Evolutionary conservation across 2,888 invertebrate species (phyloP).

Genomic region (Leptinotarsa haldemani): DNA sequence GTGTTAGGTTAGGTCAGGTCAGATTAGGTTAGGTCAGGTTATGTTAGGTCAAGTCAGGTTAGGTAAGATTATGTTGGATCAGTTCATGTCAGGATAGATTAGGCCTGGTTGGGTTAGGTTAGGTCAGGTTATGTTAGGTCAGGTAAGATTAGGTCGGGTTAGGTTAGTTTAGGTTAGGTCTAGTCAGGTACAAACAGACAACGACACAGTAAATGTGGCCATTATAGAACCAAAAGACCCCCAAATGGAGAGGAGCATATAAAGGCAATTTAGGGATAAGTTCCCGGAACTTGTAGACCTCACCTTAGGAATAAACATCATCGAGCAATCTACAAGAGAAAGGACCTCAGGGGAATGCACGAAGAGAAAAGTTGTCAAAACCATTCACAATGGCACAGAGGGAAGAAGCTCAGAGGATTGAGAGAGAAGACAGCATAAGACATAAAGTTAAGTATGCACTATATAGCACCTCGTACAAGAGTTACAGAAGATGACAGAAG

Average conservation of each 20-base stretch:
- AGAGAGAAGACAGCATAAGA: background rate
- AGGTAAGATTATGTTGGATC: too few species aligned
- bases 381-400: background rate
- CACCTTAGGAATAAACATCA: background rate
- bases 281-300: background rate
- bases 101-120: too few species aligned
- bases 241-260: background rate
- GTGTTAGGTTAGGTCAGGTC: too few species aligned
- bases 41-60: too few species aligned
- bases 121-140: too few species aligned
- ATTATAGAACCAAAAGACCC: background rate
- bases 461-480: background rate
- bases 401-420: background rate
- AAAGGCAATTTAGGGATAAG: background rate
- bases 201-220: background rate
- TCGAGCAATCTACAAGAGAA: background rate
- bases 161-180: too few species aligned
- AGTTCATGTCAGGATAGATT: background rate
- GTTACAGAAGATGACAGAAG: constrained; percentile 14
- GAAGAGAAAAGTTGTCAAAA: background rate
- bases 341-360: too few species aligned
- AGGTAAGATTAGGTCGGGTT: too few species aligned
- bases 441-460: background rate
- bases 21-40: too few species aligned
- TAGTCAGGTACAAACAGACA: background rate